Percentiles rank a stretch among this genome's conserved stretches.
Evolutionary conservation across 2,113 vertebrate genomes (phyloP).

Genomic region (Bufo gargarizans): DNA sequence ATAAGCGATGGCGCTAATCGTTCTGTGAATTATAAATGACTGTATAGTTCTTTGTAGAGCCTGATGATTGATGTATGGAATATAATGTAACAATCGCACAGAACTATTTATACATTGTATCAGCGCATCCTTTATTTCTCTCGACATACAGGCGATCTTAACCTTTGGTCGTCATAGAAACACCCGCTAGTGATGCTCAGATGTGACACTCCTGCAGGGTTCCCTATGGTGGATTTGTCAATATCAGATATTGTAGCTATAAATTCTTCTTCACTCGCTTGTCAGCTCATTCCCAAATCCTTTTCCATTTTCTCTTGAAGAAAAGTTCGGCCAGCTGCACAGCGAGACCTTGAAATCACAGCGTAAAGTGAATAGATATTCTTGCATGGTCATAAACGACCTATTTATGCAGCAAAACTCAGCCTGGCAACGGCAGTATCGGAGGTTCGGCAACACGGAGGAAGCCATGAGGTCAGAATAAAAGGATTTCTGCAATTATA

Average conservation of each 20-base stretch:
- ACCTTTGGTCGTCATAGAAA: constrained; percentile 51
- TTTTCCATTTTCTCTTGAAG: constrained; percentile 41
- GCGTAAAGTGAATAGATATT: not conserved
- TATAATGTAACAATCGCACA: not conserved
- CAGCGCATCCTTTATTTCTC: constrained; percentile 29
- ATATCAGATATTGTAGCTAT: not conserved
- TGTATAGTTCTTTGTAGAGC: not conserved
- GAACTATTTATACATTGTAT: constrained; percentile 43
- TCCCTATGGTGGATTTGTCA: constrained; percentile 48
- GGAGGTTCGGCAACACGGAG: not conserved
- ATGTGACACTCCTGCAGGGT: not conserved
- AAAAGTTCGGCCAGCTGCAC: not conserved
- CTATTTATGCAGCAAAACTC: not conserved
- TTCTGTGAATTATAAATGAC: not conserved
- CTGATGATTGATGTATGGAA: constrained; percentile 31
- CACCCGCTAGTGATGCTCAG: constrained; percentile 33
- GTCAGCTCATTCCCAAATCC: constrained; percentile 35
- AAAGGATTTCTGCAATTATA: not conserved
- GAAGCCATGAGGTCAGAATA: not conserved
- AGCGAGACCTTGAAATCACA: not conserved
- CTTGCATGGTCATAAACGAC: not conserved
- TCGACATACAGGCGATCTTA: constrained; percentile 17
- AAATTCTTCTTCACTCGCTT: constrained; percentile 8
- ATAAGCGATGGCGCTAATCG: not conserved
- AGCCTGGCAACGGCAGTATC: not conserved